Base-by-base conservation (phyloP, 2,888 invertebrate genomes). In the Rhamnusium bicolor region DNA sequence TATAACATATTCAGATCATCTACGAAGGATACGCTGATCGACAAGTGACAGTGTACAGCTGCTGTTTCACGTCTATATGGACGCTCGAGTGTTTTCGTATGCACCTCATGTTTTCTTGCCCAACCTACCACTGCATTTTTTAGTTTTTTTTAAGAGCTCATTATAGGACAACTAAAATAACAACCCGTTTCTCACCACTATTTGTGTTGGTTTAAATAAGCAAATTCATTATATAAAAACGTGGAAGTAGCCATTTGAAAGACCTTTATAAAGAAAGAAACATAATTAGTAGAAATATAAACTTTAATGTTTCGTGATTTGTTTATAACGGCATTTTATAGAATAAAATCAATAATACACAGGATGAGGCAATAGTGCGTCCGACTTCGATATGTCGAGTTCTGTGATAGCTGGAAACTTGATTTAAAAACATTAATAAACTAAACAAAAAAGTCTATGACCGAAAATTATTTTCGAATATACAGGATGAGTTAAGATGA, bases 11-110 rank as follows among this genome's bases (percentile, higher is more conserved):
- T 85, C 85, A 84, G 84, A 85, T 85, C 85, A 84, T 85, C 83
- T 82, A 84, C 73, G 85, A 80, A 76, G 79, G 80, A 74, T 63
- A 54, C 18, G 54, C 78, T 87, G 87, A 87, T 87, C 86, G 88
- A 88, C 87, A 88, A 88, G 88, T 88, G 88, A 87, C 87, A 87
- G 86, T 85, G 81, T 76, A 85, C 88, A 88, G 87, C 88, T 88
- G 88, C 87, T 84, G 87, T 85, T 87, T 86, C 87, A 86, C 86
- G 84, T 84, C 82, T 82, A 83, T 83, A 79, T 81, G 81, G 82
- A 79, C 80, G 80, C 81, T 86, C 81, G 79, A 86, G 86, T 87
- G 87, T 87, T 87, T 87, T 82, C 70, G 74, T 79, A 80, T 78
- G 78, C 79, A 78, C 77, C 68, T 71, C 78, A 53, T 67, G 21